Base-by-base conservation (phyloP, 2,113 vertebrate species). In the Azemiops feae region DNA sequence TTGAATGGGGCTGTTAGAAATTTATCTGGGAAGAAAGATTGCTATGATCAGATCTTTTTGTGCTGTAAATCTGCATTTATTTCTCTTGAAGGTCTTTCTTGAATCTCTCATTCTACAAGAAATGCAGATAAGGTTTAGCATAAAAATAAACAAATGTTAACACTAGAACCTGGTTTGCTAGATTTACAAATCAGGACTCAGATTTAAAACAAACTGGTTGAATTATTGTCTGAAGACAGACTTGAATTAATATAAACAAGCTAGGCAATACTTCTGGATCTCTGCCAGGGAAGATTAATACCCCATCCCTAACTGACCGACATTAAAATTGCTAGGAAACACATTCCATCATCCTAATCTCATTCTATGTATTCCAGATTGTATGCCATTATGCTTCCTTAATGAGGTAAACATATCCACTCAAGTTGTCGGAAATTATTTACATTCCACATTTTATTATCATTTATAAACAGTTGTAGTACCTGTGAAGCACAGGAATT, bases 391-490 rank as follows among this genome's bases (percentile, higher is more conserved):
- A 92, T 92, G 11, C 11, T 30, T 86, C 14, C 64, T 91, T 94
- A 93, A n/a, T 95, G 93, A 34, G 89, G 94, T 91, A 85, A 94
- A 89, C 25, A 43, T 50, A 92, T 69, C 91, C 81, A 92, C 93
- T 94, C 52, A 94, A 94, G 91, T 90, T 22, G 88, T 87, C 87
- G 89, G 88, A 92, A 94, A 89, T 94, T 96, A 91, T 92, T 95
- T 52, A 94, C 20, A 89, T 11, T 81, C 88, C 93, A 89, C 94
- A 85, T 90, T 94, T 94, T 47, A 92, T 18, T 89, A 58, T 91
- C 50, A 86, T 91, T 93, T 87, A 89, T 93, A 95, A 93, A 90
- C 53, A 93, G 12, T 50, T 47, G 45, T 60, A 85, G 81, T 92
- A 54, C 5, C 50, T 88, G 20, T 43, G 16, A 93, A 95, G 87